Percentiles rank a stretch among this genome's conserved stretches.
Conservation (phyloP, 2,888 invertebrate genomes). For the Andrena haemorrhoa region DNA sequence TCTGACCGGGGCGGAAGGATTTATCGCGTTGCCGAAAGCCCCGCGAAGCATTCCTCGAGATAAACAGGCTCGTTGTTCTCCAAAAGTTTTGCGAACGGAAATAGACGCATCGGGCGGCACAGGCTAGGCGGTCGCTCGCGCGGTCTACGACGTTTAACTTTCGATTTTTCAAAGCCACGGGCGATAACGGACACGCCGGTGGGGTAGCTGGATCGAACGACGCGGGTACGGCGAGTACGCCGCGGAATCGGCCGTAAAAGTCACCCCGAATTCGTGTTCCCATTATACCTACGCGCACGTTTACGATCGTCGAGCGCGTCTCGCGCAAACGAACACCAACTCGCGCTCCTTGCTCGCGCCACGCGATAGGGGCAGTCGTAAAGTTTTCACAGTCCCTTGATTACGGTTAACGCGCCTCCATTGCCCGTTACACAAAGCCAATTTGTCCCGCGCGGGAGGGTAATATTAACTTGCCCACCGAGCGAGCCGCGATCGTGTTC, state of each 20-base stretch:
- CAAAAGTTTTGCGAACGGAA: constrained; percentile 56
- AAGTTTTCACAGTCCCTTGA: constrained; percentile 50
- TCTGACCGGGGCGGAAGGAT: constrained; percentile 66
- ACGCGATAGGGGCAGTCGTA: constrained; percentile 33
- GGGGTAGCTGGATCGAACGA: constrained; percentile 15
- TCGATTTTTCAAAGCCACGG: background rate
- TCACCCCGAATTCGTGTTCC: constrained; percentile 36
- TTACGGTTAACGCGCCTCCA: constrained; percentile 18
- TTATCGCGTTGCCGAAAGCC: constrained; percentile 71
- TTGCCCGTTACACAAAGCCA: constrained; percentile 17
- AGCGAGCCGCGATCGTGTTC: constrained; percentile 23
- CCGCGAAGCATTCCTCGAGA: constrained; percentile 67
- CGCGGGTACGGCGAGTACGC: background rate
- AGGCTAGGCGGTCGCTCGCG: too few species aligned
- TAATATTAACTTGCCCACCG: constrained; percentile 32
- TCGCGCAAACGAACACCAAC: background rate
- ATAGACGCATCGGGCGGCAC: constrained; percentile 39
- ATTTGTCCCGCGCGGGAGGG: constrained; percentile 44
- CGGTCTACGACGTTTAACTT: background rate
- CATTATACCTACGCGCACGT: background rate
- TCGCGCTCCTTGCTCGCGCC: constrained; percentile 6
- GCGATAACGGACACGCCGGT: constrained; percentile 12
- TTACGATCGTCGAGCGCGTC: constrained; percentile 15
- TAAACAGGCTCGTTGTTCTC: constrained; percentile 69
- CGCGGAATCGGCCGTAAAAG: constrained; percentile 41